These are phyloP conservation scores for Planococcus citri DNA, from an alignment of 1,140 invertebrate species.

Conservation along the genomic window DNA sequence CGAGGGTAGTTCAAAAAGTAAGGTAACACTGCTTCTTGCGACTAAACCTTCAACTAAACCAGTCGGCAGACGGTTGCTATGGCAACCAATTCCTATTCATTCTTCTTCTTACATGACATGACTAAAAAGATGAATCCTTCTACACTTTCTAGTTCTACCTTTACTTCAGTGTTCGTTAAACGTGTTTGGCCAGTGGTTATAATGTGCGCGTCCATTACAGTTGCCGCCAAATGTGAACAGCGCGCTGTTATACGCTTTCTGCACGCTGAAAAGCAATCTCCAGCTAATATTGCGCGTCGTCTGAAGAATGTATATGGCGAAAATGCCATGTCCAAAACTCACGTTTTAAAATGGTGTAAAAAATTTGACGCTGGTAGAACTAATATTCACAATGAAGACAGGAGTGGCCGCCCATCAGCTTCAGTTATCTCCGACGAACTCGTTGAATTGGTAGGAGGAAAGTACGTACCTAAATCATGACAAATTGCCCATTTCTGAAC, in stretches of 20 bases:
- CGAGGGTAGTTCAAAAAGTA: too few relatives aligned
- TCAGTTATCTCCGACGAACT: slow-evolving; percentile 24
- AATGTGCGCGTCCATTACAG: slow-evolving; percentile 14
- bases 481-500: neutral
- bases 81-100: too few relatives aligned
- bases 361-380: slow-evolving; percentile 25
- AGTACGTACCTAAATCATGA: neutral
- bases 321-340: slow-evolving; percentile 25
- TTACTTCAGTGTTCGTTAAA: too few relatives aligned
- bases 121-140: too few relatives aligned
- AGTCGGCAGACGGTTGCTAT: too few relatives aligned
- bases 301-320: slow-evolving; percentile 24
- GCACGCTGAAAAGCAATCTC: slow-evolving; percentile 15
- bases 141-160: too few relatives aligned
- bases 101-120: too few relatives aligned
- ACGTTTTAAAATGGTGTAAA: slow-evolving; percentile 26
- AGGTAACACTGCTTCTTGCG: too few relatives aligned
- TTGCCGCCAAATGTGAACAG: slow-evolving; percentile 22
- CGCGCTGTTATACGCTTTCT: slow-evolving; percentile 24
- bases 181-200: neutral
- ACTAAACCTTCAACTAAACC: too few relatives aligned
- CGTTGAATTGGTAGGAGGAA: slow-evolving; percentile 14
- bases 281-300: slow-evolving; percentile 24
- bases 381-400: slow-evolving; percentile 26
- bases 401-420: slow-evolving; percentile 25